Conservation (phyloP, 2,888 invertebrate genomes). For the Macropis europaea region DNA sequence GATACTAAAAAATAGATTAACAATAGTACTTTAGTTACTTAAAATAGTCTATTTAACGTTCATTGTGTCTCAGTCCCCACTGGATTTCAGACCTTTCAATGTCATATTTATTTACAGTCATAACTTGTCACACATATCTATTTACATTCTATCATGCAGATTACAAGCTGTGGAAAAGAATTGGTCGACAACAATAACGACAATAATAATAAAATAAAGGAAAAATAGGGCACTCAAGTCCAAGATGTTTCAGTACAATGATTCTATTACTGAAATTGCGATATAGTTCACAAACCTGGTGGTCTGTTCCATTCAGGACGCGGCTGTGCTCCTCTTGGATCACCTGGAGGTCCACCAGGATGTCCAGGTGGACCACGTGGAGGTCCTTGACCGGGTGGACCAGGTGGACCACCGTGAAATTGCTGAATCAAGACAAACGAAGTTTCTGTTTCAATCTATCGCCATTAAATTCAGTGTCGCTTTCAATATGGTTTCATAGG, state of each 20-base stretch:
- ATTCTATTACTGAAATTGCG: neutral
- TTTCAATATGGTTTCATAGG: conserved; percentile 34
- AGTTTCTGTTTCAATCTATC: conserved; percentile 35
- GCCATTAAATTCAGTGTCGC: conserved; percentile 7
- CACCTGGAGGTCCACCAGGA: conserved; percentile 83
- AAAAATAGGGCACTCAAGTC: conserved; percentile 29
- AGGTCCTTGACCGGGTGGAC: conserved; percentile 81
- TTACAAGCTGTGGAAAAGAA: conserved; percentile 15
- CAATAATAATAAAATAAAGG: conserved; percentile 10
- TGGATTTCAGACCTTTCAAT: neutral
- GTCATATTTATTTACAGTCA: neutral
- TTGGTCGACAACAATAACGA: neutral
- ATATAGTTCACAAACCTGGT: conserved; percentile 79
- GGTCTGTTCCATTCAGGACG: conserved; percentile 89
- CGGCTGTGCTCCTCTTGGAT: conserved; percentile 82
- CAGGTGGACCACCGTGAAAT: conserved; percentile 82
- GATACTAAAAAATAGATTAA: conserved; percentile 11
- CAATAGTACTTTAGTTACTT: conserved; percentile 23
- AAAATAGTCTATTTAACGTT: conserved; percentile 17
- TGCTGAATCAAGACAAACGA: conserved; percentile 70
- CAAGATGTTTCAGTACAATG: conserved; percentile 61
- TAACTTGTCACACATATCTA: conserved; percentile 19
- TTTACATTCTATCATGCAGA: conserved; percentile 55
- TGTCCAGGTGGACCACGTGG: conserved; percentile 81
- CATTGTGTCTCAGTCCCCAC: neutral